Percentiles rank a stretch among this genome's conserved stretches.
Evolutionary conservation across 2,113 vertebrate genomes (phyloP).

Genomic region (Peucedramus taeniatus): DNA sequence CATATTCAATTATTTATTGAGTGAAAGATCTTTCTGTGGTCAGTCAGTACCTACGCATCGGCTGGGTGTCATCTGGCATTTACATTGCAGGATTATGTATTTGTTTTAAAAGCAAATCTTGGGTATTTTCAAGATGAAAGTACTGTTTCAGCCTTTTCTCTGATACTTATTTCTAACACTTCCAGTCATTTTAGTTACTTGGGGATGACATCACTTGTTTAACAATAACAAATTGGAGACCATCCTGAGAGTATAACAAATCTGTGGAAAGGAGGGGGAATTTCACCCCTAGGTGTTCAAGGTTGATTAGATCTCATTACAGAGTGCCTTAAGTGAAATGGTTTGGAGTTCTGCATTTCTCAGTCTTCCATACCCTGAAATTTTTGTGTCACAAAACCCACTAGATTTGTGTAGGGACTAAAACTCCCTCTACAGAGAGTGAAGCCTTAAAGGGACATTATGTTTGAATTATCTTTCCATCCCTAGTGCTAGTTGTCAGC

Average conservation of each 20-base stretch:
- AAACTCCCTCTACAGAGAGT: background rate
- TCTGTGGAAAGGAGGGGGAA: background rate
- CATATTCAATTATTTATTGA: background rate
- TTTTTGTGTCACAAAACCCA: constrained; percentile 7
- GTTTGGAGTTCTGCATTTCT: background rate
- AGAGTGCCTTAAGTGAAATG: constrained; percentile 15
- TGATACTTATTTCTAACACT: background rate
- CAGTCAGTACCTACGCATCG: background rate
- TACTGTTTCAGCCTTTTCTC: background rate
- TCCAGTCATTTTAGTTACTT: background rate
- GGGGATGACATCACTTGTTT: background rate
- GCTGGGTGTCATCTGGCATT: background rate
- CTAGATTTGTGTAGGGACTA: background rate
- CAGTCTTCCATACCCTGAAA: background rate
- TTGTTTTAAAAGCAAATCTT: background rate
- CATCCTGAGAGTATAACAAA: background rate
- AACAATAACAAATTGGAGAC: background rate
- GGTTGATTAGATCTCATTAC: constrained; percentile 22
- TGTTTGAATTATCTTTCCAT: constrained; percentile 38
- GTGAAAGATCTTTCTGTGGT: background rate
- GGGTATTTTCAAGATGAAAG: background rate
- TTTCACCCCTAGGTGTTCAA: constrained; percentile 14
- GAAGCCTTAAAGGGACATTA: constrained; percentile 31
- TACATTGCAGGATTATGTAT: background rate
- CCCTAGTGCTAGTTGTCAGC: background rate